Percentiles rank a stretch among this genome's conserved stretches.
These are phyloP conservation scores for Nasonia longicornis DNA, from an alignment of 1,140 invertebrate genomes.

Conservation along the genomic window DNA sequence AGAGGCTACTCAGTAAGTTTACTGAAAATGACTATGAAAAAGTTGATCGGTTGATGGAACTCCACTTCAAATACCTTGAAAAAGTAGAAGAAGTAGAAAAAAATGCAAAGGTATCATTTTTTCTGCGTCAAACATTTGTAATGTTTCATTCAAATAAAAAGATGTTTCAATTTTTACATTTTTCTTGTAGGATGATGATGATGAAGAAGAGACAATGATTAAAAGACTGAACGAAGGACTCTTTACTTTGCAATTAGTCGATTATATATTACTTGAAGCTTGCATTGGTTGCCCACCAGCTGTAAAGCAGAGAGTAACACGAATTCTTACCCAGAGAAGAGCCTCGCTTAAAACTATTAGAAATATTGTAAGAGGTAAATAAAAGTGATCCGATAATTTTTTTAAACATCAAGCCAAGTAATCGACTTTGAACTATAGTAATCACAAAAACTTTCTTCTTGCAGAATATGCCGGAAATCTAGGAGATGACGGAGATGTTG, in stretches of 20 bases:
- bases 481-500: conserved; percentile 86
- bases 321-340: conserved; percentile 89
- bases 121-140: conserved; percentile 18
- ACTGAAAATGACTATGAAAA: conserved; percentile 99
- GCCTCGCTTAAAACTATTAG: conserved; percentile 94
- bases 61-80: conserved; percentile 98
- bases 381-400: background rate
- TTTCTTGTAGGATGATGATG: conserved; percentile 72
- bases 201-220: conserved; percentile 89
- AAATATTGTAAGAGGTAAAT: conserved; percentile 90
- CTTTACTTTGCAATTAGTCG: conserved; percentile 95
- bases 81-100: conserved; percentile 92
- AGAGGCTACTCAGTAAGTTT: conserved; percentile 94
- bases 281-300: conserved; percentile 81
- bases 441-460: conserved; percentile 53
- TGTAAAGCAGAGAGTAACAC: conserved; percentile 89
- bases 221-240: conserved; percentile 91
- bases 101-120: conserved; percentile 63
- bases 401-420: conserved; percentile 16
- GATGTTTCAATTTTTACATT: conserved; percentile 25
- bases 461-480: conserved; percentile 95
- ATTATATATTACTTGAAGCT: conserved; percentile 95
- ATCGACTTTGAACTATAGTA: background rate
- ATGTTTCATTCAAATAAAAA: conserved; percentile 16
- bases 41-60: conserved; percentile 94